These are phyloP conservation scores for Agrotis segetum DNA, from an alignment of 2,888 invertebrate species.

Conservation along the genomic window DNA sequence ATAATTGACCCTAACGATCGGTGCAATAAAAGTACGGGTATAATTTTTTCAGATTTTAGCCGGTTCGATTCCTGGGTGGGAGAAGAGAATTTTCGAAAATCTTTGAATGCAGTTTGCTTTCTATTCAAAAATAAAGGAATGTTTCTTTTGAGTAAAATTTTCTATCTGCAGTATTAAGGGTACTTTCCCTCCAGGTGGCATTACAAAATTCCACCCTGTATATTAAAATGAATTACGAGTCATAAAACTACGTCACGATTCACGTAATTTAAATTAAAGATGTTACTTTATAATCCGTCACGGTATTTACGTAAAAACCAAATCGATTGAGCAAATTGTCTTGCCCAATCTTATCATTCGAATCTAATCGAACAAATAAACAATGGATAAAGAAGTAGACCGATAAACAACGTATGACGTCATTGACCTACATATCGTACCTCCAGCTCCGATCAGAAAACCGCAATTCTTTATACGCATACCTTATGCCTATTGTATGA, in stretches of 20 bases:
- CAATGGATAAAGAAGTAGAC: constrained; percentile 30
- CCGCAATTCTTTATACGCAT: constrained; percentile 7
- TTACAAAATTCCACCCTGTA: too few species aligned
- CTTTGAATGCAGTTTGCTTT: too few species aligned
- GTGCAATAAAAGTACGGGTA: too few species aligned
- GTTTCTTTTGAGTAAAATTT: too few species aligned
- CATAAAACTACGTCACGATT: constrained; percentile 9
- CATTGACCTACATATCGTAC: constrained; percentile 38
- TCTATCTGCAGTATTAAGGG: too few species aligned
- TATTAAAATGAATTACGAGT: constrained; percentile 3
- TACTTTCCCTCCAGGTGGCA: too few species aligned
- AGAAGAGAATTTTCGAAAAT: too few species aligned
- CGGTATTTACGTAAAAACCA: neutral
- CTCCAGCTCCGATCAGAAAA: constrained; percentile 21
- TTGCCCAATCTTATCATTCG: constrained; percentile 7
- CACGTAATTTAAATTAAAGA: constrained; percentile 6
- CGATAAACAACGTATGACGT: constrained; percentile 40
- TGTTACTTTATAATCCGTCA: constrained; percentile 2
- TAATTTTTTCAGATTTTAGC: too few species aligned
- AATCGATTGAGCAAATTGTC: constrained; percentile 24
- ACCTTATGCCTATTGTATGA: neutral
- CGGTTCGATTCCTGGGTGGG: too few species aligned
- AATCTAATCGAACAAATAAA: constrained; percentile 50
- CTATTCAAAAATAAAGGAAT: too few species aligned
- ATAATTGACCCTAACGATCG: too few species aligned